phyloP scores from a whole-genome alignment of 1,140 invertebrate genomes.

The Drosophila orosa region DNA sequence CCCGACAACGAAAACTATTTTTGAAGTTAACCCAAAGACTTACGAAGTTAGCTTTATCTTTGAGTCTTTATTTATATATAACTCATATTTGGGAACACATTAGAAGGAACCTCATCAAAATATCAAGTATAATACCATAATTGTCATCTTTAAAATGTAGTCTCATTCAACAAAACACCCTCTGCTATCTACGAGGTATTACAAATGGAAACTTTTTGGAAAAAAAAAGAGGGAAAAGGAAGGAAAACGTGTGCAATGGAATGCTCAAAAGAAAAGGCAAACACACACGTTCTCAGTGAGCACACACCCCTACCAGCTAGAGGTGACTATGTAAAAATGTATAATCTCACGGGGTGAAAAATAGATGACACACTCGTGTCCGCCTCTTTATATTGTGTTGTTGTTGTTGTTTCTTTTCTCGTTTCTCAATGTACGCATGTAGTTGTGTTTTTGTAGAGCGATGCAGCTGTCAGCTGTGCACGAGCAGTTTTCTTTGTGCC shows the following conservation, averaged over 20 bases:
- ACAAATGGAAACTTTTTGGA: constrained; percentile 46
- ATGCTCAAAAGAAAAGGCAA: constrained; percentile 62
- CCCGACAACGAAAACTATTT: background rate
- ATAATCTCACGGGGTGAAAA: constrained; percentile 58
- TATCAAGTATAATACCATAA: background rate
- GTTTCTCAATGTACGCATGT: background rate
- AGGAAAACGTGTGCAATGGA: constrained; percentile 66
- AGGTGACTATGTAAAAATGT: constrained; percentile 33
- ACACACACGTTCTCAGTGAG: constrained; percentile 40
- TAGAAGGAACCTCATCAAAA: no score
- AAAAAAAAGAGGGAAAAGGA: constrained; percentile 44
- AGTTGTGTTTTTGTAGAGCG: constrained; percentile 21
- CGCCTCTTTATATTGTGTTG: constrained; percentile 3
- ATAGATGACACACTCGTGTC: constrained; percentile 50
- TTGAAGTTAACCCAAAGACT: background rate
- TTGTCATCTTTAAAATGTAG: background rate
- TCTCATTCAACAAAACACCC: constrained; percentile 4
- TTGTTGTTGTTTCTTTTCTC: constrained; percentile 4
- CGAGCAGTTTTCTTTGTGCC: constrained; percentile 71
- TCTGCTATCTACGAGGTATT: constrained; percentile 1
- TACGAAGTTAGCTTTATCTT: background rate
- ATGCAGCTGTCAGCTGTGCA: constrained; percentile 75
- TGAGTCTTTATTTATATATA: background rate
- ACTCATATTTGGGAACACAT: no score
- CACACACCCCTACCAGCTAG: constrained; percentile 19